phyloP scores from a whole-genome alignment of 2,888 invertebrate genomes.

The Lycocerus yunnanus region DNA sequence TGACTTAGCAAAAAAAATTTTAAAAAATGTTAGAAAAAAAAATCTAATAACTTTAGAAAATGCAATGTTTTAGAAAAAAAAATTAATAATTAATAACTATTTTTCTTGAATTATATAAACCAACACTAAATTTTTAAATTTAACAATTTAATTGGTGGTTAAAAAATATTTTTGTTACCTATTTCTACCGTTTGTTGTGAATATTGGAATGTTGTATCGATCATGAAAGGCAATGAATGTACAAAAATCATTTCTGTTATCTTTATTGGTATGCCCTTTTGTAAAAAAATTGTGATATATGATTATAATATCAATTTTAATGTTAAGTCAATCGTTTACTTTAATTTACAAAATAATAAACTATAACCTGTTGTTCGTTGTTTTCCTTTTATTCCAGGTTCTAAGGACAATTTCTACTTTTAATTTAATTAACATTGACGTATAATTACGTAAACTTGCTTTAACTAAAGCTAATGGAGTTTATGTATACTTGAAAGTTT shows the following conservation, averaged over 20 bases:
- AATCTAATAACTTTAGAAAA: neutral
- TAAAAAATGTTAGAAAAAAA: slow-evolving; percentile 2
- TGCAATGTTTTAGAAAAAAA: neutral
- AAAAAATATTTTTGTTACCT: neutral
- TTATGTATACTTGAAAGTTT: too few species aligned
- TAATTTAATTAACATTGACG: too few species aligned
- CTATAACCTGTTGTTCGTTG: slow-evolving; percentile 7
- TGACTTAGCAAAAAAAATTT: neutral
- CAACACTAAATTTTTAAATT: neutral
- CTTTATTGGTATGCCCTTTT: neutral
- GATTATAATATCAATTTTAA: slow-evolving; percentile 25
- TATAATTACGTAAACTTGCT: too few species aligned
- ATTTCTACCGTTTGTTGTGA: neutral
- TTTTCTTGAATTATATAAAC: neutral
- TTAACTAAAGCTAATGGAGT: too few species aligned
- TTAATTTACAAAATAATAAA: slow-evolving; percentile 22
- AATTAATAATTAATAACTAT: neutral
- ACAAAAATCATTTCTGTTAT: neutral
- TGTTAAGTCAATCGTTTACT: slow-evolving; percentile 23
- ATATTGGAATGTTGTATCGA: neutral
- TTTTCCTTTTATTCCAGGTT: too few species aligned
- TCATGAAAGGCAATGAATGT: neutral
- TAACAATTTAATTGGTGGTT: neutral
- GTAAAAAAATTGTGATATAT: slow-evolving; percentile 17
- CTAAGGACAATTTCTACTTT: too few species aligned